phyloP scores from a whole-genome alignment of 2,113 vertebrate genomes.

The Prolemur simus region DNA sequence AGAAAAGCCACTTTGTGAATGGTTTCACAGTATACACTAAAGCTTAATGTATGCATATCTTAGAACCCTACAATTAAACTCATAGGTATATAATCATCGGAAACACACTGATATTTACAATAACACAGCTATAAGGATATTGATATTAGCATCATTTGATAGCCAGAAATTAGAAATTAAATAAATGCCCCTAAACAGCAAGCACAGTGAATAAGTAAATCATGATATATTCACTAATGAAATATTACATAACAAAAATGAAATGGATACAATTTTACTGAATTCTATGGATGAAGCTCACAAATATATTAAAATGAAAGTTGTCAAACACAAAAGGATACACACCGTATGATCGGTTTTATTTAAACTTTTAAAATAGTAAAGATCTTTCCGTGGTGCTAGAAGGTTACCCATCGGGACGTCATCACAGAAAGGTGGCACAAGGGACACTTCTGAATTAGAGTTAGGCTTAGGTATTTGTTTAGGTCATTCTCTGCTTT shows the following conservation, averaged over 20 bases:
- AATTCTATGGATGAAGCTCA: neutral
- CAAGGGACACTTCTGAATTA: neutral
- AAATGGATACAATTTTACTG: neutral
- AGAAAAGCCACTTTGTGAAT: neutral
- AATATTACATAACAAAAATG: neutral
- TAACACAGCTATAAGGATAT: neutral
- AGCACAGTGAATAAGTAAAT: neutral
- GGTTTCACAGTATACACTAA: neutral
- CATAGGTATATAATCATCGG: neutral
- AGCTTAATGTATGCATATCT: neutral
- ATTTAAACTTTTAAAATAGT: neutral
- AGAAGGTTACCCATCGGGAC: neutral
- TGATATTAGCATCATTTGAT: neutral
- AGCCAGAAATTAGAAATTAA: neutral
- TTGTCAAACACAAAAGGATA: neutral
- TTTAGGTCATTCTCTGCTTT: neutral
- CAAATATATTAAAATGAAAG: neutral
- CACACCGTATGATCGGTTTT: neutral
- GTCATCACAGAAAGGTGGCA: neutral
- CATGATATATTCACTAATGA: neutral
- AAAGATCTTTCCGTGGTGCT: neutral
- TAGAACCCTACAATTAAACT: neutral
- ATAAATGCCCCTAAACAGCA: neutral
- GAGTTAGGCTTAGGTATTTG: neutral
- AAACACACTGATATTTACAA: neutral